Evolutionary conservation across 2,113 vertebrate genomes (phyloP).

Genomic region (Halcyon malimbica): DNA sequence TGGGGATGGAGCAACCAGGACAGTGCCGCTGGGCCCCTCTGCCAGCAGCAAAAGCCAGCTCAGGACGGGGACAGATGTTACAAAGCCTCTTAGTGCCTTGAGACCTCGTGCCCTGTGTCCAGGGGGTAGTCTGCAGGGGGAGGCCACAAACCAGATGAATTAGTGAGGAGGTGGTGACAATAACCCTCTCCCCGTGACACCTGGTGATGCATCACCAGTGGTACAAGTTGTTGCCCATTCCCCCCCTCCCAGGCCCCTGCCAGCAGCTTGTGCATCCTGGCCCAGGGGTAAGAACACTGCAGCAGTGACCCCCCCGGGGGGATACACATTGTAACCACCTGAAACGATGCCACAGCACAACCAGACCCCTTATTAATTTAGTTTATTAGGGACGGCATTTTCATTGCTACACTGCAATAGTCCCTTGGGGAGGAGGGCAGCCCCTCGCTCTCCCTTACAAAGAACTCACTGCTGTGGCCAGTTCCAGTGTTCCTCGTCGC

Average conservation of each 20-base stretch:
- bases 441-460: background rate
- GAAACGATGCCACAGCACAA: background rate
- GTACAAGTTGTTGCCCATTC: background rate
- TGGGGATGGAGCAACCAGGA: background rate
- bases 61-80: background rate
- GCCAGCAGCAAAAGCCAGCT: background rate
- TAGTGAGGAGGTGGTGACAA: background rate
- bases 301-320: background rate
- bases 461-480: background rate
- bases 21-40: background rate
- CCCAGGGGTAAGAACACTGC: background rate
- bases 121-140: background rate
- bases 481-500: background rate
- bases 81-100: background rate
- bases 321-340: background rate
- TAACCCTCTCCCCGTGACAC: background rate
- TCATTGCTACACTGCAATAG: background rate
- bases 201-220: background rate
- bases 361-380: background rate
- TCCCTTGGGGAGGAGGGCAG: background rate
- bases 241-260: background rate
- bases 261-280: background rate
- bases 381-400: slow-evolving; percentile 74
- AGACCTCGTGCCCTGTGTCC: background rate
- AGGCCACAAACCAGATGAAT: background rate